Base-by-base conservation (phyloP, 2,797 vertebrate species). In the Pangasius macronema region DNA sequence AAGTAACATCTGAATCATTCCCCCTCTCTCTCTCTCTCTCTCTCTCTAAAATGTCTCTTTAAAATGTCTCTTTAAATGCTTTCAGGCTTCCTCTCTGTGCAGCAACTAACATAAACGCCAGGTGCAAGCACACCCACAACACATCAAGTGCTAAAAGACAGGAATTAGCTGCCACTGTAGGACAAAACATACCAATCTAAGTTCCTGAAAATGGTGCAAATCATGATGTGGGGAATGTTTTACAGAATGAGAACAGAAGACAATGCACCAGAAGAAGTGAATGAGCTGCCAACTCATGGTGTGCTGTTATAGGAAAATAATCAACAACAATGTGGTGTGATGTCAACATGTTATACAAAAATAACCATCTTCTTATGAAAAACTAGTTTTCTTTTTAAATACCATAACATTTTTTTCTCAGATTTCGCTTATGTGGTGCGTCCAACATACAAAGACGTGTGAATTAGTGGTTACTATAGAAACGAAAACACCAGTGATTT, bases 91-190 rank as follows among this genome's bases (percentile, higher is more conserved):
- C 36, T 27, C 36, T 59, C 81, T 49, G 10, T 82, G 20, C 42
- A 83, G 27, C 82, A 51, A 22, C 83, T 90, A 90, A 90, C 88
- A 88, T 55, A 72, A 82, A 72, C 76, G 90, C 90, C 93, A 94
- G 93, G 93, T 94, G 93, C 92, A 92, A 92, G 92, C 82, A 88
- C 72, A 90, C 91, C 89, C 83, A 22, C 72, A 49, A 42, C 3
- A 51, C 77, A 36, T 79, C 51, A 91, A 33, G 89, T 85, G 93
- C 88, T 92, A 94, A 95, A 92, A 93, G 93, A 93, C 89, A 91
- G 89, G 92, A 93, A 94, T 93, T 90, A 90, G 68, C 67, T 51
- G 55, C 86, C 88, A 89, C 75, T 70, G 18, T 18, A 49, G 22
- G 9, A 33, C 42, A 72, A 70, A 85, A 46, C 72, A 83, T 30